A percentile compares a stretch with the other conserved stretches of the same genome.
These are phyloP conservation scores for Scaptomyza pallida DNA, from an alignment of 1,140 invertebrate genomes.

Conservation along the genomic window DNA sequence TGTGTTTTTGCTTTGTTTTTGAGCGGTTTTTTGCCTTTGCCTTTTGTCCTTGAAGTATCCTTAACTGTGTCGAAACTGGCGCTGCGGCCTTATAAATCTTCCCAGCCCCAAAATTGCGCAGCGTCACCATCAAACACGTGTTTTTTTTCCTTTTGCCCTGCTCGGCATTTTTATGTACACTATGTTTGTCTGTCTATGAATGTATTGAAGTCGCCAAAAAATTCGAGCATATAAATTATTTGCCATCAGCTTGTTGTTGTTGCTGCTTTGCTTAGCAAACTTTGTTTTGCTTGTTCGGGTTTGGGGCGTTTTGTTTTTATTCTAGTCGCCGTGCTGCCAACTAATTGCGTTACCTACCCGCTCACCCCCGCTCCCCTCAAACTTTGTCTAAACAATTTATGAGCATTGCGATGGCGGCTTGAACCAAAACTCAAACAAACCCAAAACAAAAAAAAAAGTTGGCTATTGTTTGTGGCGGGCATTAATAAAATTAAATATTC, in stretches of 20 bases:
- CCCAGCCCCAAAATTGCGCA: slow-evolving; percentile 67
- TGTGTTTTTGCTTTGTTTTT: slow-evolving; percentile 23
- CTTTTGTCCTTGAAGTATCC: slow-evolving; percentile 74
- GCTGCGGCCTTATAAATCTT: slow-evolving; percentile 75
- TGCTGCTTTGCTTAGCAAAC: slow-evolving; percentile 12
- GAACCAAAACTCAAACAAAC: slow-evolving; percentile 6
- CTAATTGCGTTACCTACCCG: slow-evolving; percentile 59
- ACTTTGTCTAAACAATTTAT: slow-evolving; percentile 67
- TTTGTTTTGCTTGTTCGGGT: slow-evolving; percentile 17
- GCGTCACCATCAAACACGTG: slow-evolving; percentile 50
- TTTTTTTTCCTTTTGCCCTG: background rate
- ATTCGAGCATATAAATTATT: slow-evolving; percentile 59
- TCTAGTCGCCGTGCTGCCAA: slow-evolving; percentile 57
- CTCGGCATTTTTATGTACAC: slow-evolving; percentile 17
- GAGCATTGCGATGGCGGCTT: slow-evolving; percentile 48
- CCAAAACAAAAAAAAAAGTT: slow-evolving; percentile 22
- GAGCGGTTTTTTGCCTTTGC: slow-evolving; percentile 13
- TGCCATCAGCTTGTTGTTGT: slow-evolving; percentile 34
- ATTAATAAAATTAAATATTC: slow-evolving; percentile 73
- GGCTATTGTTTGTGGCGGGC: slow-evolving; percentile 49
- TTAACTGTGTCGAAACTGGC: slow-evolving; percentile 41
- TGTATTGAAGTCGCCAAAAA: slow-evolving; percentile 24
- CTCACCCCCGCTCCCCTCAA: background rate
- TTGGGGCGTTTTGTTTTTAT: slow-evolving; percentile 59
- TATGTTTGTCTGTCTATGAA: slow-evolving; percentile 30